Evolutionary conservation across 2,888 invertebrate species (phyloP).

Genomic region (Lumbricus terrestris): DNA sequence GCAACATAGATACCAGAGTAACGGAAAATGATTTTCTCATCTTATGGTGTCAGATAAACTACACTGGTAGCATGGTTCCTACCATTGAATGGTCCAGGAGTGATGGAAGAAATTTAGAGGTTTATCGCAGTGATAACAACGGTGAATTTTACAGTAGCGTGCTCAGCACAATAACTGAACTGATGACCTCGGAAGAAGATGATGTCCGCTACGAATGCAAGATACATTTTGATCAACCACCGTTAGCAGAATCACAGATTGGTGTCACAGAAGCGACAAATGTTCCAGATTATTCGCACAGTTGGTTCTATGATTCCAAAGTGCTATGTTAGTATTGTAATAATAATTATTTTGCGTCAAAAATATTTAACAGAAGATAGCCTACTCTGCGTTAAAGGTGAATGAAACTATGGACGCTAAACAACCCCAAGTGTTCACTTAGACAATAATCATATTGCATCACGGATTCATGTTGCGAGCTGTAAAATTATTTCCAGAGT

Average conservation of each 20-base stretch:
- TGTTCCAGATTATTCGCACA: neutral
- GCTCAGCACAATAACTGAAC: neutral
- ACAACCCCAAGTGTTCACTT: too few relatives aligned
- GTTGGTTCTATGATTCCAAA: neutral
- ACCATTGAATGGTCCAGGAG: neutral
- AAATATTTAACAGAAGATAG: too few relatives aligned
- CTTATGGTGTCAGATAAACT: neutral
- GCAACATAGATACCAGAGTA: neutral
- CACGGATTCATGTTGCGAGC: too few relatives aligned
- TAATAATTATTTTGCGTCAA: neutral
- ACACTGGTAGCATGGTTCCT: neutral
- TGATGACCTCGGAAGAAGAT: neutral
- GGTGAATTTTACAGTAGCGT: neutral
- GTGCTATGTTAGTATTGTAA: neutral
- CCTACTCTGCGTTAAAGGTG: neutral
- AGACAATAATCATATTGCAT: too few relatives aligned
- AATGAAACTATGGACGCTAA: too few relatives aligned
- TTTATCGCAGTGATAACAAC: neutral
- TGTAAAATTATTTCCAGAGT: too few relatives aligned
- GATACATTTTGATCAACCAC: neutral
- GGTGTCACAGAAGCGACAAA: neutral
- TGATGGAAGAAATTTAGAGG: neutral
- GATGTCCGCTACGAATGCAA: neutral
- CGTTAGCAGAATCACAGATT: neutral
- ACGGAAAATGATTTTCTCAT: neutral